Percentiles rank a stretch among this genome's conserved stretches.
phyloP scores from a whole-genome alignment of 2,113 vertebrate genomes.

The Sminthopsis crassicaudata region DNA sequence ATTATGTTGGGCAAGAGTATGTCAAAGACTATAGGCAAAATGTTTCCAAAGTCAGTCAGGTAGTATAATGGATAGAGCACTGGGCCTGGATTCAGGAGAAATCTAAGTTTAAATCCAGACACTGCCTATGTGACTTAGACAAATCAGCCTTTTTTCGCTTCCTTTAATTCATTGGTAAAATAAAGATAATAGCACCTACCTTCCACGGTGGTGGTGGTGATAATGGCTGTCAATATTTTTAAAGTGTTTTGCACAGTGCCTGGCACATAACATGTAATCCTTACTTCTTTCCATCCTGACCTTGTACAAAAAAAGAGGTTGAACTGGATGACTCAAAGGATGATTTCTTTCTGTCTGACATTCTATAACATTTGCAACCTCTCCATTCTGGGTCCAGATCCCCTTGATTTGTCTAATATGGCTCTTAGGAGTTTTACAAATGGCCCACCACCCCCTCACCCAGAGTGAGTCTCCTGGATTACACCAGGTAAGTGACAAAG shows the following conservation, averaged over 20 bases:
- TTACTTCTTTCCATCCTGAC: background rate
- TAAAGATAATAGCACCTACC: background rate
- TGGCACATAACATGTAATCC: background rate
- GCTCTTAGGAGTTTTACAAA: background rate
- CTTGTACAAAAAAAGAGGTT: background rate
- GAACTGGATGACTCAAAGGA: background rate
- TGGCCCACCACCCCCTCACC: background rate
- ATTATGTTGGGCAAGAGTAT: background rate
- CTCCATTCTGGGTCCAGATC: background rate
- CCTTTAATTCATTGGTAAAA: background rate
- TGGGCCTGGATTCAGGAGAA: background rate
- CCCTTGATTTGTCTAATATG: background rate
- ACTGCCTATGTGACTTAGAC: background rate
- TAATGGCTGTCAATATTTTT: background rate
- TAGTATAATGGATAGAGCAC: background rate
- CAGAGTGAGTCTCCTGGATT: background rate
- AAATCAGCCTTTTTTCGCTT: background rate
- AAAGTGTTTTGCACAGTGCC: background rate
- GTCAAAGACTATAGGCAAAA: background rate
- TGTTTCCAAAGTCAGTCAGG: background rate
- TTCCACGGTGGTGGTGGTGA: background rate
- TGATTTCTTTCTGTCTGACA: background rate
- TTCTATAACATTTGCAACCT: background rate
- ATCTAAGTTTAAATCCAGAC: background rate
- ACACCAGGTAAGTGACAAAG: background rate